Percentiles rank a stretch among this genome's conserved stretches.
Conservation (phyloP, 2,113 vertebrate species). For the Arothron firmamentum region DNA sequence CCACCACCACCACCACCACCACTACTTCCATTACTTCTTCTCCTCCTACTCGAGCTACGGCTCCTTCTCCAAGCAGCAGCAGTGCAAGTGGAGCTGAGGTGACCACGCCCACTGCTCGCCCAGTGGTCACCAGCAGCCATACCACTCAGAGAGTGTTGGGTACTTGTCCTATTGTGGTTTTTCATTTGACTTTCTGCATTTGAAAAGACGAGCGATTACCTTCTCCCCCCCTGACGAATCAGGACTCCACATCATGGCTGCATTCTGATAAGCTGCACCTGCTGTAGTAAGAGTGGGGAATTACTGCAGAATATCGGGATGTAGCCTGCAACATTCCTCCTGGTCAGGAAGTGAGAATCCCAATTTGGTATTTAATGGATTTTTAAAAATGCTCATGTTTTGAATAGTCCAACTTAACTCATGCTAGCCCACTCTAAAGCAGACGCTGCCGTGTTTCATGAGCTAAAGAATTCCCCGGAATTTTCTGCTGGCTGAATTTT, state of each 20-base stretch:
- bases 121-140: slow-evolving; percentile 70
- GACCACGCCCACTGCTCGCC: slow-evolving; percentile 42
- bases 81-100: slow-evolving; percentile 56
- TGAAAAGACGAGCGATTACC: slow-evolving; percentile 1
- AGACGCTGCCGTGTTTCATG: slow-evolving; percentile 10
- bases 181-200: not conserved
- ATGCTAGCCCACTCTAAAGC: slow-evolving; percentile 8
- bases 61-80: no score
- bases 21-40: slow-evolving; percentile 40
- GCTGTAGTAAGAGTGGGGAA: slow-evolving; percentile 29
- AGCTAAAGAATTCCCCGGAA: slow-evolving; percentile 1
- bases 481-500: not conserved
- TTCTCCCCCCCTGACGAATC: slow-evolving; percentile 47
- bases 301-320: slow-evolving; percentile 46
- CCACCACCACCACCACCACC: slow-evolving; percentile 4
- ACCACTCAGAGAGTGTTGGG: slow-evolving; percentile 66
- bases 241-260: slow-evolving; percentile 39
- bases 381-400: slow-evolving; percentile 1
- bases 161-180: slow-evolving; percentile 52
- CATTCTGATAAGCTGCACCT: slow-evolving; percentile 45
- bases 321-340: slow-evolving; percentile 33
- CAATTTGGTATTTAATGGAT: not conserved
- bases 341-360: slow-evolving; percentile 52
- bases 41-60: slow-evolving; percentile 11
- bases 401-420: not conserved